Evolutionary conservation across 2,797 vertebrate genomes (phyloP).

Genomic region (Perodicticus potto): DNA sequence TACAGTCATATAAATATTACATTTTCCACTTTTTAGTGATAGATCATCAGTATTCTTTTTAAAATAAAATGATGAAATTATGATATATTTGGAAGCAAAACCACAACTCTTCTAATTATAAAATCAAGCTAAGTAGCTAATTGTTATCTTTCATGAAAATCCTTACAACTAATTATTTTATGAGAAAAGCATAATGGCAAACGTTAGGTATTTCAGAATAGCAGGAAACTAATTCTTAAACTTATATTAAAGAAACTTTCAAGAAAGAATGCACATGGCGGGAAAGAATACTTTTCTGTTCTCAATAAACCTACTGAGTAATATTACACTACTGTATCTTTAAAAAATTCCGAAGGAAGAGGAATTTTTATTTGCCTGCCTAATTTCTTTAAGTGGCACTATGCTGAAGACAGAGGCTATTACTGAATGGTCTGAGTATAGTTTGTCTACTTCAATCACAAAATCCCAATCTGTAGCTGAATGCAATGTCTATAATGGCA

Average conservation of each 20-base stretch:
- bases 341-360: neutral
- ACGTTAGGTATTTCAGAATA: neutral
- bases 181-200: neutral
- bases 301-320: neutral
- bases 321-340: neutral
- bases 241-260: neutral
- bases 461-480: neutral
- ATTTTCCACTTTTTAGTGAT: neutral
- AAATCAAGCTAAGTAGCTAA: neutral
- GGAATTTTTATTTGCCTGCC: neutral
- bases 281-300: neutral
- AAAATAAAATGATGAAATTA: neutral
- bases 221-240: neutral
- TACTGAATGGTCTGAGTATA: neutral
- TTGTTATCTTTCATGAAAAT: constrained; percentile 13
- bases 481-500: neutral
- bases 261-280: neutral
- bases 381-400: neutral
- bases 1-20: neutral
- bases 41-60: neutral
- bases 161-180: neutral
- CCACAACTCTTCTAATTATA: neutral
- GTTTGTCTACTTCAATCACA: neutral
- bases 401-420: accelerated
- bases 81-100: neutral